Percentiles rank a stretch among this genome's conserved stretches.
phyloP scores from a whole-genome alignment of 2,797 vertebrate species.

The Melanogrammus aeglefinus region DNA sequence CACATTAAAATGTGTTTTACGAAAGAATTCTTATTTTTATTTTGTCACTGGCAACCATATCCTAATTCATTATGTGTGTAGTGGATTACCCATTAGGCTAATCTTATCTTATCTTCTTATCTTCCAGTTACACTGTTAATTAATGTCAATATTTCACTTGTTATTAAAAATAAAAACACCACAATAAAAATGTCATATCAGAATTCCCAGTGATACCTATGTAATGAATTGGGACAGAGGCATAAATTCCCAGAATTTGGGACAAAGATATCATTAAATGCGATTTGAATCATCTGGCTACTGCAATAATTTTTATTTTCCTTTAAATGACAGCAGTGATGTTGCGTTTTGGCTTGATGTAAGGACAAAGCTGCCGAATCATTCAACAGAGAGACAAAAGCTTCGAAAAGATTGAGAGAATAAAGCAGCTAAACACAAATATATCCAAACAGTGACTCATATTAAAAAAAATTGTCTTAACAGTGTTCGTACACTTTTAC shows the following conservation, averaged over 20 bases:
- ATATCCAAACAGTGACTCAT: constrained; percentile 51
- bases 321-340: constrained; percentile 36
- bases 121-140: neutral
- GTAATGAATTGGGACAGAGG: neutral
- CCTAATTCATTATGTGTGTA: neutral
- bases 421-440: constrained; percentile 50
- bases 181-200: neutral
- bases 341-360: constrained; percentile 38
- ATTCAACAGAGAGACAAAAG: constrained; percentile 50
- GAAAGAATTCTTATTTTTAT: neutral
- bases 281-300: neutral
- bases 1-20: no score
- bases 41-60: neutral
- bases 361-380: constrained; percentile 51
- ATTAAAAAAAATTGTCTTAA: constrained; percentile 32
- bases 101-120: no score
- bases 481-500: constrained; percentile 48
- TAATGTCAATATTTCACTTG: neutral
- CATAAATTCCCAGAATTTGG: neutral
- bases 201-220: neutral
- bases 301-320: constrained; percentile 14
- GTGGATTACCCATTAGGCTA: neutral
- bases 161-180: no score
- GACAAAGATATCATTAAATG: neutral
- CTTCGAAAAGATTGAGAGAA: constrained; percentile 60